phyloP scores from a whole-genome alignment of 2,797 vertebrate species.

The Cynodonichthys magdalenae region DNA sequence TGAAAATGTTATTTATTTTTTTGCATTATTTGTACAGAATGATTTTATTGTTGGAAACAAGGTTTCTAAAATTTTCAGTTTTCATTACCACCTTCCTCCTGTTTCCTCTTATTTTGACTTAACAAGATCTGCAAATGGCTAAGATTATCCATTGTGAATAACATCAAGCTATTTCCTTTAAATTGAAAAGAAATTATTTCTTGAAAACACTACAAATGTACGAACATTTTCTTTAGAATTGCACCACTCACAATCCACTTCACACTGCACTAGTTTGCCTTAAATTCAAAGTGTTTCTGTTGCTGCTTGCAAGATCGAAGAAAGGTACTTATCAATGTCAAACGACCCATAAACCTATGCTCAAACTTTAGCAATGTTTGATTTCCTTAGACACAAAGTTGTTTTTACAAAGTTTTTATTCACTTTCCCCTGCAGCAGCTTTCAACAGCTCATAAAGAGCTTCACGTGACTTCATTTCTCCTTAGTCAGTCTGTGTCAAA shows the following conservation, averaged over 20 bases:
- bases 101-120: constrained; percentile 2
- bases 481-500: too few relatives aligned
- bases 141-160: constrained; percentile 3
- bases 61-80: neutral
- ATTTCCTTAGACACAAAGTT: constrained; percentile 8
- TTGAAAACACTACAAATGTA: neutral
- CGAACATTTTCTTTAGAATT: neutral
- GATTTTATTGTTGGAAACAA: neutral
- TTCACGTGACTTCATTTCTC: too few relatives aligned
- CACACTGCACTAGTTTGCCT: constrained; percentile 11
- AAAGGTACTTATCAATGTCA: constrained; percentile 2
- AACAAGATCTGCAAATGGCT: neutral
- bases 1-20: neutral
- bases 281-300: constrained; percentile 7
- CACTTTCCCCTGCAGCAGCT: too few relatives aligned
- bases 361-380: constrained; percentile 21
- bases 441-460: too few relatives aligned
- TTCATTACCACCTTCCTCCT: neutral
- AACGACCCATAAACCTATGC: constrained; percentile 18
- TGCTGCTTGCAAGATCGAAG: constrained; percentile 4
- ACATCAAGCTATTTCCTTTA: constrained; percentile 1
- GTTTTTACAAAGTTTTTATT: too few relatives aligned
- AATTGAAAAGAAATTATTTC: neutral
- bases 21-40: neutral
- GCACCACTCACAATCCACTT: neutral